phyloP scores from a whole-genome alignment of 2,888 invertebrate genomes.

The Lycaena phlaeas region DNA sequence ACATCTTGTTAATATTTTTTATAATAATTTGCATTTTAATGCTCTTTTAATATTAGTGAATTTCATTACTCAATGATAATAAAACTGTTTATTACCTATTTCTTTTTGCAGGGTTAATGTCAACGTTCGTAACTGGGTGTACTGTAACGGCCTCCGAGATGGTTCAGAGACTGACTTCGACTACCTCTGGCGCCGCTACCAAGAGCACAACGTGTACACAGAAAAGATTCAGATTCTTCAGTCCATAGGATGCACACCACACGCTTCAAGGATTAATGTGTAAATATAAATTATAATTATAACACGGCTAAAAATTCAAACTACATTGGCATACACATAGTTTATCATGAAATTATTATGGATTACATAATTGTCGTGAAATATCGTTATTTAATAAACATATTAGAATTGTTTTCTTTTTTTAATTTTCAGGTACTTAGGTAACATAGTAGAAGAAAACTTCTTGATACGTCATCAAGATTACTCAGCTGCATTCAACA shows the following conservation, averaged over 20 bases:
- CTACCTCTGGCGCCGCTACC: constrained; percentile 76
- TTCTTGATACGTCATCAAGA: constrained; percentile 57
- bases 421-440: constrained; percentile 32
- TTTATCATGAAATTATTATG: not conserved
- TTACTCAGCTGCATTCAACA: constrained; percentile 50
- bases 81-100: too few relatives aligned
- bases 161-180: constrained; percentile 77
- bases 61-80: too few relatives aligned
- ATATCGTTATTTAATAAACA: too few relatives aligned
- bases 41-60: too few relatives aligned
- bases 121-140: constrained; percentile 77
- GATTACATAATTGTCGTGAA: too few relatives aligned
- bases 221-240: constrained; percentile 78
- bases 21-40: too few relatives aligned
- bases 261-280: constrained; percentile 63
- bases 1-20: too few relatives aligned
- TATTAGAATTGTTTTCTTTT: not conserved
- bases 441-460: constrained; percentile 36
- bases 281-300: too few relatives aligned
- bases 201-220: constrained; percentile 73
- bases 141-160: constrained; percentile 81
- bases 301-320: too few relatives aligned
- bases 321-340: too few relatives aligned
- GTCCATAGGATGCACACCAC: constrained; percentile 78
- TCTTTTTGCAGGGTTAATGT: constrained; percentile 36